Conservation (phyloP, 1,140 invertebrate species). For the Drosophila ogumai region DNA sequence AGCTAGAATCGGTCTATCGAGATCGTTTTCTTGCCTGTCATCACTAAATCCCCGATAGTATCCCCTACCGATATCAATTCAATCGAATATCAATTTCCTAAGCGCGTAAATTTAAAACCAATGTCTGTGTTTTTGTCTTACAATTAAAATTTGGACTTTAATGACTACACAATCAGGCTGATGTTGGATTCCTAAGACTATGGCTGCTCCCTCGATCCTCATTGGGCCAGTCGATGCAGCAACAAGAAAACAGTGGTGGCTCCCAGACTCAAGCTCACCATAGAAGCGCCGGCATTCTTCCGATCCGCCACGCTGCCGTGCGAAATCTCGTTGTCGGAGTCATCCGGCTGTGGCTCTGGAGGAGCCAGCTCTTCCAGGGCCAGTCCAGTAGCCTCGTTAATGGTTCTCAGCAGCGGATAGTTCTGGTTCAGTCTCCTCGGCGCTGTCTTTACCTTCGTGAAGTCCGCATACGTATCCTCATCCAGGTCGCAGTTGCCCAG, state of each 20-base stretch:
- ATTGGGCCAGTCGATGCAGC: constrained; percentile 44
- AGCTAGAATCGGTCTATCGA: neutral
- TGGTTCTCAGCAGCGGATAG: constrained; percentile 88
- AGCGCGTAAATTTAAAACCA: neutral
- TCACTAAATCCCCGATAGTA: neutral
- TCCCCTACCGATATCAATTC: no score
- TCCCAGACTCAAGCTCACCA: constrained; percentile 51
- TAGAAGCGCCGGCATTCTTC: constrained; percentile 47
- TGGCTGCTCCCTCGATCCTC: constrained; percentile 2
- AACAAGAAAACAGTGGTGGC: constrained; percentile 41
- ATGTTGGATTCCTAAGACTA: constrained; percentile 38
- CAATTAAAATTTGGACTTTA: constrained; percentile 59
- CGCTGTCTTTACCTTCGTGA: constrained; percentile 61
- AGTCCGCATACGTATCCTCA: constrained; percentile 85
- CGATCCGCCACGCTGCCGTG: constrained; percentile 64
- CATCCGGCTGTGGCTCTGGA: constrained; percentile 77
- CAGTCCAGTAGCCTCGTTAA: constrained; percentile 87
- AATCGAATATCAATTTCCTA: no score
- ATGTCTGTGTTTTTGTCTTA: neutral
- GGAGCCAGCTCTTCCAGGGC: constrained; percentile 86
- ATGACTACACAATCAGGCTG: constrained; percentile 36
- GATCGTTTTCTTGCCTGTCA: neutral
- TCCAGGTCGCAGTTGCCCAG: constrained; percentile 87
- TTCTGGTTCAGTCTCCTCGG: constrained; percentile 85
- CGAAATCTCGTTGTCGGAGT: constrained; percentile 69